phyloP scores from a whole-genome alignment of 1,140 invertebrate genomes.

The Akabosia matsudoensis region DNA sequence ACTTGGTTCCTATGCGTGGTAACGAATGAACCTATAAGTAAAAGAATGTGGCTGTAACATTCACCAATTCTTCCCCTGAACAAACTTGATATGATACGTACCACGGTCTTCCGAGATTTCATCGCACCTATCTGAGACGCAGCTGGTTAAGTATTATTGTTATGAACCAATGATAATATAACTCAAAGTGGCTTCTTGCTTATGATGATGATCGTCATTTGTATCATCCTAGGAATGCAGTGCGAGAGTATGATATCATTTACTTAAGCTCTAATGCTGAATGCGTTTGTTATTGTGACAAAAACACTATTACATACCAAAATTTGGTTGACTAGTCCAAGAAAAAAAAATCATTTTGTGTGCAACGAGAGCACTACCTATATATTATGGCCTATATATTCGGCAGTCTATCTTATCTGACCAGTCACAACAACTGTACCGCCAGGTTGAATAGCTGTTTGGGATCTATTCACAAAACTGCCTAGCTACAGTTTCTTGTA shows the following conservation, averaged over 20 bases:
- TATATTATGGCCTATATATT: not conserved
- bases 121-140: not conserved
- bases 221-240: not conserved
- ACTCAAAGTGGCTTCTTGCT: not conserved
- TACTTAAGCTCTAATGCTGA: not conserved
- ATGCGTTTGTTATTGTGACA: not conserved
- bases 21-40: no score
- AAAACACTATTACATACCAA: not conserved
- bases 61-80: not conserved
- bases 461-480: no score
- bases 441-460: not conserved
- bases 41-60: not conserved
- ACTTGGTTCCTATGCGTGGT: not conserved
- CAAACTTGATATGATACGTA: not conserved
- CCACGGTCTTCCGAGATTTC: not conserved
- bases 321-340: not conserved
- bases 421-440: not conserved
- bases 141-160: not conserved
- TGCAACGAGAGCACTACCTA: not conserved
- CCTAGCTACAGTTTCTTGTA: no score
- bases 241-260: not conserved
- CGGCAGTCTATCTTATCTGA: not conserved
- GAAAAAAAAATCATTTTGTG: not conserved
- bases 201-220: not conserved
- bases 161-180: not conserved